Base-by-base conservation (phyloP, 2,113 vertebrate species). In the Dasyprocta punctata region DNA sequence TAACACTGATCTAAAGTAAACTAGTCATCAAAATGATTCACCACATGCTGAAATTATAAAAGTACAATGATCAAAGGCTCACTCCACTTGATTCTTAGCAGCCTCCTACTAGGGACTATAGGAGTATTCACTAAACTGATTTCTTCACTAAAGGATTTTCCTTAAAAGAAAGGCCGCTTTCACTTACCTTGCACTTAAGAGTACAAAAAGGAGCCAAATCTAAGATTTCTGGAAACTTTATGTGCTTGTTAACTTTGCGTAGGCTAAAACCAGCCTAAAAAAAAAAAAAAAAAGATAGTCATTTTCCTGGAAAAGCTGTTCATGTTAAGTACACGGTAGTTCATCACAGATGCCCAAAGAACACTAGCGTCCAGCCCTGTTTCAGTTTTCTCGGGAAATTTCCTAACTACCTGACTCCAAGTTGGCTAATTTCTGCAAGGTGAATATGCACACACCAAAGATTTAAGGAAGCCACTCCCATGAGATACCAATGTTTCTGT, bases 171-270 rank as follows among this genome's bases (percentile, higher is more conserved):
- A 36, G 14, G 86, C 26, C 9, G 61, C 4, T 82, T 92, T 97
- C 19, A 97, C 98, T 98, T 99, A 99, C 99, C 99, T 99, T 99
- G 98, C 99, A 99, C 95, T 99, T 99, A 89, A 98, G 95, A 3
- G 99, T 99, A 98, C 99, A 99, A 98, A 99, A 99, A 30, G 99
- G 99, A 96, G 99, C 99, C 96, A 99, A 98, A 98, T 99, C 99
- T 98, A 99, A 98, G 86, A 99, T 98, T 97, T 99, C 98, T 12
- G 99, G 99, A 94, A 99, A 99, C 89, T 99, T 99, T 89, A 99
- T 99, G 3, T 99, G 99, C 95, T 98, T 99, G 98, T 99, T 99
- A 97, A 99, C 98, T 98, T 99, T 99, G 97, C 99, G 99, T 41
- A 99, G 99, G 97, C 99, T 99, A 98, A 99, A 99, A 88, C 99